Evolutionary conservation across 2,797 vertebrate genomes (phyloP), one percentile per base, ranked within the genome.

Genomic region (Helicolenus hilgendorfi): DNA sequence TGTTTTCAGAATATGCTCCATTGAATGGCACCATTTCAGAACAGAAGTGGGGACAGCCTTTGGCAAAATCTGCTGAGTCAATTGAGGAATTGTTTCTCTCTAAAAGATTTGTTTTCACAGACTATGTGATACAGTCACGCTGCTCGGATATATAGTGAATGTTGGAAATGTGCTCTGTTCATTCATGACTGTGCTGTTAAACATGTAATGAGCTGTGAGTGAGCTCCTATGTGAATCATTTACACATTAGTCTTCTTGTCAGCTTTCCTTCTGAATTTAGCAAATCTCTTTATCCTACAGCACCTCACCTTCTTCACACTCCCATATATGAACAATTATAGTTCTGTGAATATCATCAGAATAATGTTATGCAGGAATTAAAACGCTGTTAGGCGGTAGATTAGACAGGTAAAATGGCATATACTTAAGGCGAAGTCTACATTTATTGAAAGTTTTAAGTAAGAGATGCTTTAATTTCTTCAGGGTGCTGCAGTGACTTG

Each of bases 51-150:
- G 89, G 79, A 91, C 91, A 93, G 92, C 91, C 93, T 94, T 95
- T 91, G 89, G 91, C 89, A 22, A 90, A 95, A 92, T 90, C 59
- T 93, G 93, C 93, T 95, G 93, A 95, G 86, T 96, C 92, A 85
- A 71, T 86, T 91, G 88, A 94, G 89, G 89, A 88, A 92, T 93
- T 93, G 84, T 94, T 84, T 91, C 81, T 81, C 69, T 71, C 72
- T 81, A 79, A 92, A 81, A 81, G 85, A 82, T 90, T 87, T 90
- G 79, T 90, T 92, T 91, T 89, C 68, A 88, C 41, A 45, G 55
- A 83, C 60, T 86, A 10, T 65, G 72, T 72, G 81, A 88, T 83
- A 38, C 79, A 83, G 82, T 91, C 91, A 83, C 77, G 75, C 67
- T 31, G 70, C 72, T 73, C 62, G 63, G 81, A 87, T 89, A 38